These are phyloP conservation scores for Heteractis magnifica DNA, from an alignment of 92 coral and sea anemone species.

Conservation along the genomic window DNA sequence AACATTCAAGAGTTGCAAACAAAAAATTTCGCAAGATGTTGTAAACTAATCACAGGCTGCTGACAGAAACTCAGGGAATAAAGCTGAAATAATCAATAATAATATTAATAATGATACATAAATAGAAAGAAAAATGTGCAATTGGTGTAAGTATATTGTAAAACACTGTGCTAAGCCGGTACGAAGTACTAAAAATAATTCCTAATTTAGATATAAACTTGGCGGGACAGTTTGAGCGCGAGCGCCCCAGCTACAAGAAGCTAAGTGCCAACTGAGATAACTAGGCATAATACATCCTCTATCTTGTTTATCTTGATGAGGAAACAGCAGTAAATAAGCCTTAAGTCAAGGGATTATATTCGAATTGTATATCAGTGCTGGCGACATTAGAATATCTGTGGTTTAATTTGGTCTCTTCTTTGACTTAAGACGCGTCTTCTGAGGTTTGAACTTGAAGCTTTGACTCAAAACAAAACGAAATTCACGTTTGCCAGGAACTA, in stretches of 20 bases:
- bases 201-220: neutral
- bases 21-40: too few relatives aligned
- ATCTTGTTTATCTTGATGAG: neutral
- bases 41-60: too few relatives aligned
- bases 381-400: neutral
- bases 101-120: too few relatives aligned
- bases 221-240: neutral
- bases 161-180: neutral
- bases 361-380: neutral
- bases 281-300: neutral
- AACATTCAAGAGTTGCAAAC: too few relatives aligned
- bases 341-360: neutral
- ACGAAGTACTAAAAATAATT: neutral
- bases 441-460: conserved; percentile 1
- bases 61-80: too few relatives aligned
- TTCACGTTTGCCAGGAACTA: neutral
- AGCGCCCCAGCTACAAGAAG: neutral
- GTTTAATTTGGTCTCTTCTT: neutral
- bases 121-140: too few relatives aligned
- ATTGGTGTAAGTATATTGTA: neutral
- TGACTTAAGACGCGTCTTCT: neutral
- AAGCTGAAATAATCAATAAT: too few relatives aligned
- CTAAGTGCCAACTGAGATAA: neutral
- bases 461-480: neutral
- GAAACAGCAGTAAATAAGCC: neutral